phyloP scores from a whole-genome alignment of 2,888 invertebrate genomes.

The Orthosia gothica region DNA sequence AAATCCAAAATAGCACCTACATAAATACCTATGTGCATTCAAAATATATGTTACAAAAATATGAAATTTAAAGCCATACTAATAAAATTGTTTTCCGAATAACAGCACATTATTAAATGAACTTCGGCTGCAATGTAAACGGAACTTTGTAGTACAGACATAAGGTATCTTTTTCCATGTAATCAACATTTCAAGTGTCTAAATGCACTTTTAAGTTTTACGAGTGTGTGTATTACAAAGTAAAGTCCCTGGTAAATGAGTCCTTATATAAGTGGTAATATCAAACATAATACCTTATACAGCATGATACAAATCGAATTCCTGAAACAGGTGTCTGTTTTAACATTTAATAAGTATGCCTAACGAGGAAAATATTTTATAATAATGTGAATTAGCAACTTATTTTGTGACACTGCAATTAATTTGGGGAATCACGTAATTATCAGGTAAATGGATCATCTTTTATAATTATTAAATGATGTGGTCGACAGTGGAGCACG shows the following conservation, averaged over 20 bases:
- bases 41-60: background rate
- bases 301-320: conserved; percentile 23
- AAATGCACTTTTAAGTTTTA: conserved; percentile 16
- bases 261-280: background rate
- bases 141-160: background rate
- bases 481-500: too few relatives aligned
- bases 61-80: background rate
- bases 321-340: too few relatives aligned
- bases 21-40: too few relatives aligned
- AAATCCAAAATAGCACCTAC: background rate
- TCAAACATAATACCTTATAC: conserved; percentile 7
- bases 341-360: background rate
- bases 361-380: conserved; percentile 20
- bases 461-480: too few relatives aligned
- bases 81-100: background rate
- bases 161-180: background rate
- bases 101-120: background rate
- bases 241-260: conserved; percentile 34
- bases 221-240: conserved; percentile 16
- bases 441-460: too few relatives aligned
- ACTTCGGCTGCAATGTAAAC: background rate
- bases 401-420: background rate
- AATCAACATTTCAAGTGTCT: conserved; percentile 10
- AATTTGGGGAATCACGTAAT: background rate
- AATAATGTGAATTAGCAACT: conserved; percentile 1